Percentiles rank a stretch among this genome's conserved stretches.
These are phyloP conservation scores for Danio jaintianensis DNA, from an alignment of 2,797 vertebrate species.

Conservation along the genomic window DNA sequence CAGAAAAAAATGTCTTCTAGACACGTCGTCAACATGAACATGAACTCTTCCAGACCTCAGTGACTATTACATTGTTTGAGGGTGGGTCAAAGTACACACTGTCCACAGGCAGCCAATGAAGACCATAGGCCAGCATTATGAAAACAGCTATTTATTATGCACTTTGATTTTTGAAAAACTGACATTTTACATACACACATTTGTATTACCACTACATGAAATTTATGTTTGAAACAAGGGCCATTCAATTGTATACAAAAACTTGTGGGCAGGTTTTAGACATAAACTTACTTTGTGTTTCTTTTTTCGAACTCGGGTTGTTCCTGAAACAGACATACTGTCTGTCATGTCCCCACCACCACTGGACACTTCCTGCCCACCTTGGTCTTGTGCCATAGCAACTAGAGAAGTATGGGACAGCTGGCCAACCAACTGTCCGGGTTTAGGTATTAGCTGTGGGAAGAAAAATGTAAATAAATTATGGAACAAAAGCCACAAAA, in stretches of 20 bases:
- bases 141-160: too few relatives aligned
- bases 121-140: too few relatives aligned
- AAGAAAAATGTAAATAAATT: neutral
- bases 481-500: neutral
- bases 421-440: conserved; percentile 58
- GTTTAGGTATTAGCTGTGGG: conserved; percentile 74
- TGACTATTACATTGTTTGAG: too few relatives aligned
- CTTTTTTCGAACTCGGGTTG: conserved; percentile 70
- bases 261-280: neutral
- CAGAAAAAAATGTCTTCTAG: too few relatives aligned
- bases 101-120: too few relatives aligned
- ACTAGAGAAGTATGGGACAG: conserved; percentile 55
- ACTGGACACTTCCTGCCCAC: conserved; percentile 84
- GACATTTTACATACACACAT: too few relatives aligned
- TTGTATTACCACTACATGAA: too few relatives aligned
- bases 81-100: too few relatives aligned
- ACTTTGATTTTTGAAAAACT: too few relatives aligned
- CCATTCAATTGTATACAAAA: neutral
- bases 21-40: too few relatives aligned
- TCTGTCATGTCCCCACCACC: conserved; percentile 89
- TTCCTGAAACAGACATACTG: conserved; percentile 79
- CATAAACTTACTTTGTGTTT: conserved; percentile 81
- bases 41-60: too few relatives aligned
- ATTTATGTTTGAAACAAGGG: too few relatives aligned
- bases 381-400: conserved; percentile 56